Evolutionary conservation across 2,888 invertebrate genomes (phyloP).

Genomic region (Dione vanillae): DNA sequence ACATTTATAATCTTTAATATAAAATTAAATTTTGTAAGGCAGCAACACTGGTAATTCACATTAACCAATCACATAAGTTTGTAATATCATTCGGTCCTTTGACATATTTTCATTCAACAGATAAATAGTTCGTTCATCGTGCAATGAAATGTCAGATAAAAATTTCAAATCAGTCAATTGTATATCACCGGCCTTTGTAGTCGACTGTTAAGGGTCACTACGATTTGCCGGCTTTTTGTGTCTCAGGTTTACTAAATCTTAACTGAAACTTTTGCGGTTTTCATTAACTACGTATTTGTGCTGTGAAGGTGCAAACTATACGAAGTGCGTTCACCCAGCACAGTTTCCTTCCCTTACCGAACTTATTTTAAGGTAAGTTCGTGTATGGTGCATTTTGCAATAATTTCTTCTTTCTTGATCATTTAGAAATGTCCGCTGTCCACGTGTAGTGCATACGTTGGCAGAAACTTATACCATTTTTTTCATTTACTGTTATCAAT

Average conservation of each 20-base stretch:
- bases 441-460: constrained; percentile 61
- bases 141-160: constrained; percentile 8
- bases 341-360: constrained; percentile 64
- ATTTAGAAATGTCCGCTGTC: constrained; percentile 53
- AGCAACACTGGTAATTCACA: constrained; percentile 21
- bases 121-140: not conserved
- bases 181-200: constrained; percentile 69
- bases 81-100: not conserved
- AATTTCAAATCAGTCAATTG: constrained; percentile 63
- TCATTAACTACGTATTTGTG: constrained; percentile 51
- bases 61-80: constrained; percentile 26
- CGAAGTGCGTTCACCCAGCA: constrained; percentile 60
- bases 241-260: constrained; percentile 50
- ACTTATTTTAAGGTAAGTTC: constrained; percentile 72
- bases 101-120: not conserved
- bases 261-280: constrained; percentile 55
- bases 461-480: constrained; percentile 18
- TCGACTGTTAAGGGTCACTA: constrained; percentile 73
- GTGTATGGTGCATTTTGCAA: constrained; percentile 51
- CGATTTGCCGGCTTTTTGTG: constrained; percentile 71
- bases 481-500: not conserved
- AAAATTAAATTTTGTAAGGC: constrained; percentile 7
- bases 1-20: not conserved
- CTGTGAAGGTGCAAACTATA: constrained; percentile 69
- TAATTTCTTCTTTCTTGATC: constrained; percentile 53